Conservation (phyloP, 2,888 invertebrate species). For the Mythimna lalbum region DNA sequence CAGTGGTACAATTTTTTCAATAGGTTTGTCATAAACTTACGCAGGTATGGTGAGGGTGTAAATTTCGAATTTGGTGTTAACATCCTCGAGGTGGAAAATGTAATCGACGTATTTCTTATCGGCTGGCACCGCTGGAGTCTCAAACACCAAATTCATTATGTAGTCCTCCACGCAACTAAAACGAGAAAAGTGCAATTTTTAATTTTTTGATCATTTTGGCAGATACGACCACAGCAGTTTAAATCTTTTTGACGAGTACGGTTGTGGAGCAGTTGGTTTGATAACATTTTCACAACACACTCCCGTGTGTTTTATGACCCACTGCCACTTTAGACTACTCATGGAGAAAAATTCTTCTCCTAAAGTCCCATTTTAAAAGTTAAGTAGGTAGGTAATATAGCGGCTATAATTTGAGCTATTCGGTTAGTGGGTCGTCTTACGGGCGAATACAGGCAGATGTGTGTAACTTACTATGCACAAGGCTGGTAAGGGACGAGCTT, state of each 20-base stretch:
- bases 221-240: too few relatives aligned
- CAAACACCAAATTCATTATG: slow-evolving; percentile 87
- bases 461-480: slow-evolving; percentile 84
- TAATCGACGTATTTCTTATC: slow-evolving; percentile 80
- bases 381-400: too few relatives aligned
- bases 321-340: too few relatives aligned
- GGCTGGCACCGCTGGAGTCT: slow-evolving; percentile 84
- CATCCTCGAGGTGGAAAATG: slow-evolving; percentile 83
- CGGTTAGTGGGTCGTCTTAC: too few relatives aligned
- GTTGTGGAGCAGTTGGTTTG: too few relatives aligned
- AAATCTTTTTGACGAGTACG: too few relatives aligned
- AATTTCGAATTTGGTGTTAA: slow-evolving; percentile 86
- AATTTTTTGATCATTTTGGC: neutral
- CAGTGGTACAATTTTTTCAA: neutral
- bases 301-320: too few relatives aligned
- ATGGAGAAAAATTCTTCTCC: too few relatives aligned
- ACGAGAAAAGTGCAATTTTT: neutral
- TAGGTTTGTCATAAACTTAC: slow-evolving; percentile 66
- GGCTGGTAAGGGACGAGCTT: slow-evolving; percentile 86
- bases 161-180: slow-evolving; percentile 87
- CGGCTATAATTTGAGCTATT: too few relatives aligned
- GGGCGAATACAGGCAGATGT: too few relatives aligned
- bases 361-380: too few relatives aligned
- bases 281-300: too few relatives aligned
- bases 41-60: slow-evolving; percentile 86